phyloP scores from a whole-genome alignment of 2,888 invertebrate genomes.

The Drosophila pseudotalamancana region DNA sequence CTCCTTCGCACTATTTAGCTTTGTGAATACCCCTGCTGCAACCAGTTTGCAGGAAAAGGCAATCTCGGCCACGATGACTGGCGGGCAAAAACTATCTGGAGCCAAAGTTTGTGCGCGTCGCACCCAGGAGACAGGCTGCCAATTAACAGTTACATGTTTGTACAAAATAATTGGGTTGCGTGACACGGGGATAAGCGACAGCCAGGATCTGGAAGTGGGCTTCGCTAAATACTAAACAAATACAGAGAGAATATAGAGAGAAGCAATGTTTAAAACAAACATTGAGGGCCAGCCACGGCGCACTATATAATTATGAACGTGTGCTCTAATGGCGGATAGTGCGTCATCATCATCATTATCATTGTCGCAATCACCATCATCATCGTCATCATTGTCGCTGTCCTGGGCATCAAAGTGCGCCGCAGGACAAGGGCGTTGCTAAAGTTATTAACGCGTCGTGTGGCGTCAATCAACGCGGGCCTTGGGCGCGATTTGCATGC shows the following conservation, averaged over 20 bases:
- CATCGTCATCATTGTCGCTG: constrained; percentile 7
- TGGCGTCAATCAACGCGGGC: constrained; percentile 76
- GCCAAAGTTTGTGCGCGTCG: constrained; percentile 20
- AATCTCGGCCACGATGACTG: constrained; percentile 54
- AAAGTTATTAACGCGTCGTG: constrained; percentile 78
- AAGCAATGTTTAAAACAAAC: constrained; percentile 59
- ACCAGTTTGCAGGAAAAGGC: constrained; percentile 51
- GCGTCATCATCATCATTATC: constrained; percentile 59
- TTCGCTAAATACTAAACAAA: constrained; percentile 68
- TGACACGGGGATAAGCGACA: constrained; percentile 57
- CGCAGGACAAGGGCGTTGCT: constrained; percentile 73
- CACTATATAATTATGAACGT: constrained; percentile 60
- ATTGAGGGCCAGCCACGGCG: constrained; percentile 17
- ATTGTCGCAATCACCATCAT: constrained; percentile 20
- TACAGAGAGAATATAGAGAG: no score
- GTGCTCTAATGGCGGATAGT: constrained; percentile 62
- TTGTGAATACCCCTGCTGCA: constrained; percentile 3
- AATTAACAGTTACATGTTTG: constrained; percentile 81
- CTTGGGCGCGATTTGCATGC: constrained; percentile 61
- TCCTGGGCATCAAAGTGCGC: constrained; percentile 53
- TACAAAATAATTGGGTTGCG: constrained; percentile 74
- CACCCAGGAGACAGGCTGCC: constrained; percentile 67
- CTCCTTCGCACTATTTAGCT: not conserved
- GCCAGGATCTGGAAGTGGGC: constrained; percentile 12
- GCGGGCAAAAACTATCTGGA: constrained; percentile 47